A percentile compares a stretch with the other conserved stretches of the same genome.
Conservation (phyloP, 1,140 invertebrate species). For the Cephus cinctus region DNA sequence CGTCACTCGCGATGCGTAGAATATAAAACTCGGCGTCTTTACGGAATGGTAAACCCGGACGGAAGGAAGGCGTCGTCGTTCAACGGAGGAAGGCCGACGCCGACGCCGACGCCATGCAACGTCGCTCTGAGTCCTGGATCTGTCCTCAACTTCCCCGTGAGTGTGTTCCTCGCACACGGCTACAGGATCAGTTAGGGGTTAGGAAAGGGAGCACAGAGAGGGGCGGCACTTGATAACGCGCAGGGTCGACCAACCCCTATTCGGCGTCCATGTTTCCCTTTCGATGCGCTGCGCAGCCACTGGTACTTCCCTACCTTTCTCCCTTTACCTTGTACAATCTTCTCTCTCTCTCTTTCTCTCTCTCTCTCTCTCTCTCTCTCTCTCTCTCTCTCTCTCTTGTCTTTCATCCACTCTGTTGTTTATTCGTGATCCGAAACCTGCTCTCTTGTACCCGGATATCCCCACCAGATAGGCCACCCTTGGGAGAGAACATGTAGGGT, state of each 20-base stretch:
- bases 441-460: not conserved
- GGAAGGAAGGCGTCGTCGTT: not conserved
- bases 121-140: slow-evolving; percentile 39
- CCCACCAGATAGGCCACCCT: slow-evolving; percentile 19
- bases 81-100: slow-evolving; percentile 5
- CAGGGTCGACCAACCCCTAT: slow-evolving; percentile 46
- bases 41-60: too few species aligned
- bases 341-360: slow-evolving; percentile 5
- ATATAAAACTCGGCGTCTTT: too few species aligned
- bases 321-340: slow-evolving; percentile 11
- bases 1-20: too few species aligned
- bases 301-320: slow-evolving; percentile 19
- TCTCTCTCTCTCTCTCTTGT: slow-evolving; percentile 5
- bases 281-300: slow-evolving; percentile 7
- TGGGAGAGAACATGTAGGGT: too few species aligned
- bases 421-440: not conserved
- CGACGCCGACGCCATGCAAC: slow-evolving; percentile 44
- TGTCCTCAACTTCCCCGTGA: too few species aligned
- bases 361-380: slow-evolving; percentile 7
- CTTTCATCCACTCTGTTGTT: slow-evolving; percentile 5
- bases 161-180: too few species aligned
- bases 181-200: slow-evolving; percentile 17
- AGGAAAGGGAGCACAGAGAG: slow-evolving; percentile 28
- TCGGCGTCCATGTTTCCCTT: not conserved
- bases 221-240: slow-evolving; percentile 44